A percentile compares a stretch with the other conserved stretches of the same genome.
Conservation (phyloP, 2,888 invertebrate species). For the Sesia apiformis region DNA sequence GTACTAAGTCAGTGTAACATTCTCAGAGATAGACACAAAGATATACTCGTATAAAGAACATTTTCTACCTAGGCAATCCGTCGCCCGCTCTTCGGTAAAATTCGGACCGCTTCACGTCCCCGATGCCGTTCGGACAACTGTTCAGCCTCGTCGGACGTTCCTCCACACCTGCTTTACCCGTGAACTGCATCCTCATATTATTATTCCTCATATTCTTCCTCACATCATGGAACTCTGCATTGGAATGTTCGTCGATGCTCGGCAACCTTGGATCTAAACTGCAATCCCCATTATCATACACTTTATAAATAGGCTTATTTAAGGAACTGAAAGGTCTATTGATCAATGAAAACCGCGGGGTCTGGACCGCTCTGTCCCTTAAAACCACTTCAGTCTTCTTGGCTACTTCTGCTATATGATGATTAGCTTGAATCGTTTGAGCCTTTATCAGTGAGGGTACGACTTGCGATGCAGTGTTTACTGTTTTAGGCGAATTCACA, state of each 20-base stretch:
- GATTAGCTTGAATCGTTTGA: not conserved
- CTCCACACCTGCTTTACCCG: conserved; percentile 20
- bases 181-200: conserved; percentile 19
- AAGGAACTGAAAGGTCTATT: not conserved
- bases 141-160: conserved; percentile 21
- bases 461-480: not conserved
- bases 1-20: no score
- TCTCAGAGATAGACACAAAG: no score
- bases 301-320: conserved; percentile 5
- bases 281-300: conserved; percentile 50
- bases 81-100: conserved; percentile 51
- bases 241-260: conserved; percentile 59
- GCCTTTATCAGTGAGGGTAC: not conserved
- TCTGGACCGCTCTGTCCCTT: not conserved
- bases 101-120: conserved; percentile 33
- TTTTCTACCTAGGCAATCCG: conserved; percentile 40
- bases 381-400: not conserved
- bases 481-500: not conserved
- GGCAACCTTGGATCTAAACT: conserved; percentile 40
- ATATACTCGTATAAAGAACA: not conserved
- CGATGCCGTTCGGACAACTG: conserved; percentile 33
- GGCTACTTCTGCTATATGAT: not conserved
- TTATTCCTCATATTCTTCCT: conserved; percentile 24
- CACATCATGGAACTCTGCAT: conserved; percentile 22
- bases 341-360: not conserved